A percentile compares a stretch with the other conserved stretches of the same genome.
phyloP scores from a whole-genome alignment of 1,140 invertebrate species.

The Probaryconus sp. region DNA sequence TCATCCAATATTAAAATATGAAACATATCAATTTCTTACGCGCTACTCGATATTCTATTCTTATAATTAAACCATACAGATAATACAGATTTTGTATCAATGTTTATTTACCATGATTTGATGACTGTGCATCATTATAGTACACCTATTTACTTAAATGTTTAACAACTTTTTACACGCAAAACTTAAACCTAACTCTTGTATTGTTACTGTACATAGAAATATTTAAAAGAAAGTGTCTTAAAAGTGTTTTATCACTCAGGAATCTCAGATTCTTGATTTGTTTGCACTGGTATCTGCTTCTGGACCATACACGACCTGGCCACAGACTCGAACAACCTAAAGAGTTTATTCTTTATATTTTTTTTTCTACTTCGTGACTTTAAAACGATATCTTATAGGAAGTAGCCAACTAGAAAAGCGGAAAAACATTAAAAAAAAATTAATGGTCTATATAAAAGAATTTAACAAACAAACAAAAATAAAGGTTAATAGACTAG shows the following conservation, averaged over 20 bases:
- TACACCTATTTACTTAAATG: slow-evolving; percentile 72
- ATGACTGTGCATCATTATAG: slow-evolving; percentile 68
- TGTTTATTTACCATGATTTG: slow-evolving; percentile 45
- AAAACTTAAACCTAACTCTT: slow-evolving; percentile 69
- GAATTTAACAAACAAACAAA: too few species aligned
- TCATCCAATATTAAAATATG: slow-evolving; percentile 67
- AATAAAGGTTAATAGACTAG: too few species aligned
- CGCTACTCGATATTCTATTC: slow-evolving; percentile 62
- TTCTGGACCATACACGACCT: slow-evolving; percentile 95
- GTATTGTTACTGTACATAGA: slow-evolving; percentile 76
- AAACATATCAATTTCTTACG: slow-evolving; percentile 67
- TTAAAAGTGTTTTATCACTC: slow-evolving; percentile 79
- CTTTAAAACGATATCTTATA: too few species aligned
- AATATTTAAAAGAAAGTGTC: slow-evolving; percentile 64
- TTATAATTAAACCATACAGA: slow-evolving; percentile 63
- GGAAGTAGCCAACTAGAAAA: too few species aligned
- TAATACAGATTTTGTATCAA: slow-evolving; percentile 60
- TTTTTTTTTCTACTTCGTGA: too few species aligned
- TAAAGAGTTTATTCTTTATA: slow-evolving; percentile 77
- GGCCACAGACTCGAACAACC: slow-evolving; percentile 95
- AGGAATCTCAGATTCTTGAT: slow-evolving; percentile 80
- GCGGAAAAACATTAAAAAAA: too few species aligned
- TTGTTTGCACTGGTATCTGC: slow-evolving; percentile 77
- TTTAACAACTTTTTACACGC: slow-evolving; percentile 78
- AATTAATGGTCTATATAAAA: too few species aligned